Evolutionary conservation across 2,113 vertebrate genomes (phyloP).

Genomic region (Crotalus horridus): DNA sequence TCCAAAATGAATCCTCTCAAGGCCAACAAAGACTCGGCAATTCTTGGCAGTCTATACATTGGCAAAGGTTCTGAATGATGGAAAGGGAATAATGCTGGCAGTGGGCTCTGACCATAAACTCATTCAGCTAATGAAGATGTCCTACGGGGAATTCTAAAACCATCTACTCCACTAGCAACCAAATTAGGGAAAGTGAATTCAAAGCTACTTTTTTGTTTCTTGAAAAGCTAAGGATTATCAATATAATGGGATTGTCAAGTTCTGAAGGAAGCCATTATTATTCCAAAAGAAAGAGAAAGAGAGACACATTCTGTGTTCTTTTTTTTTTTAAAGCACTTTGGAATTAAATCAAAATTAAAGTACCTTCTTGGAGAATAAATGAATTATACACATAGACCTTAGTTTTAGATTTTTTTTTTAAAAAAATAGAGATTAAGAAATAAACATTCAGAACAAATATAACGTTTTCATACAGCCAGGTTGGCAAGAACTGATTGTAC

Average conservation of each 20-base stretch:
- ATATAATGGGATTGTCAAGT: not conserved
- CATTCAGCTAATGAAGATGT: slow-evolving; percentile 20
- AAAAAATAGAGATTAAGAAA: not conserved
- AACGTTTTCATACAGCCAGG: not conserved
- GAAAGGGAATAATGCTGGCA: not conserved
- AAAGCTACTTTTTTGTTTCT: slow-evolving; percentile 21
- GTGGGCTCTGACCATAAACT: not conserved
- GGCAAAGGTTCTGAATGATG: slow-evolving; percentile 12
- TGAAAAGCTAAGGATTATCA: not conserved
- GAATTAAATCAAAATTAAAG: not conserved
- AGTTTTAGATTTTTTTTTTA: not conserved
- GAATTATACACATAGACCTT: too few relatives aligned
- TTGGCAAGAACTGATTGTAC: not conserved
- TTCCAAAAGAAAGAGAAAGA: not conserved
- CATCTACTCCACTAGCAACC: not conserved
- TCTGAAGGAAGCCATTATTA: not conserved
- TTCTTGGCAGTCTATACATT: slow-evolving; percentile 17
- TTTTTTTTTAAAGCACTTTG: not conserved
- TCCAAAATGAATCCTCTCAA: not conserved
- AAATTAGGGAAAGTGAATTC: not conserved
- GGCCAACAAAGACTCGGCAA: not conserved
- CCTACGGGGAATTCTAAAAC: slow-evolving; percentile 25
- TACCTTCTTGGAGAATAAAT: not conserved
- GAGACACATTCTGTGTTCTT: not conserved
- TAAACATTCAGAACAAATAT: not conserved